Base-by-base conservation (phyloP, 2,888 invertebrate genomes). In the Rhamnusium bicolor region DNA sequence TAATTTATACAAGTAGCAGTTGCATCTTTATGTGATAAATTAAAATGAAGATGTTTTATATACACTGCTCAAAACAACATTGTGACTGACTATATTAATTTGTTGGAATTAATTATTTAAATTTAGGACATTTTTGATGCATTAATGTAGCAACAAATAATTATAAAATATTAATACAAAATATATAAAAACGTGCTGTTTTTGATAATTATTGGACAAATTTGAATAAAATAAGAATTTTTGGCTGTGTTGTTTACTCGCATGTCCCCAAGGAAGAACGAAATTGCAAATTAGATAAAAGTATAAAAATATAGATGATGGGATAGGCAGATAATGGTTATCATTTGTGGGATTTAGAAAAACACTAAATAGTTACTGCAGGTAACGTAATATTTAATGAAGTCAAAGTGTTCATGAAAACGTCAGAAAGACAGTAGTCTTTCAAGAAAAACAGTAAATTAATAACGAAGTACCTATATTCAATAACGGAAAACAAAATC, bases 301-400 rank as follows among this genome's bases (percentile, higher is more conserved):
- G 74, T 1, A 73, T 72, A 53, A 75, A 76, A 29, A 77, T 79
- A 27, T 74, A 68, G 79, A 14, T 82, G n/a, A n/a, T n/a, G n/a
- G n/a, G 81, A 1, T 83, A 83, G 29, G 69, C 65, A 29, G 24
- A 61, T 27, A 82, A 81, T 71, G 79, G 77, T 1, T 83, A 84
- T 49, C 66, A 77, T 53, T 56, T 83, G 3, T 84, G 80, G 82
- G 63, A 76, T 66, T 77, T 73, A n/a, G 66, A 53, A 24, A 70
- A 74, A 4, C 49, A 69, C 5, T 79, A 80, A 51, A 63, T 82
- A 0, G 60, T 71, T 18, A 72, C 74, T 6, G 81, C 79, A 18
- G 76, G 79, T 68, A 79, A 84, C 70, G 80, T 80, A 6, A 72
- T 79, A 12, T 83, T 83, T 62, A 77, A 82, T 49, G 49, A 49